A percentile compares a stretch with the other conserved stretches of the same genome.
These are phyloP conservation scores for Melanerpes aurifrons DNA, from an alignment of 2,113 vertebrate genomes.

Conservation along the genomic window DNA sequence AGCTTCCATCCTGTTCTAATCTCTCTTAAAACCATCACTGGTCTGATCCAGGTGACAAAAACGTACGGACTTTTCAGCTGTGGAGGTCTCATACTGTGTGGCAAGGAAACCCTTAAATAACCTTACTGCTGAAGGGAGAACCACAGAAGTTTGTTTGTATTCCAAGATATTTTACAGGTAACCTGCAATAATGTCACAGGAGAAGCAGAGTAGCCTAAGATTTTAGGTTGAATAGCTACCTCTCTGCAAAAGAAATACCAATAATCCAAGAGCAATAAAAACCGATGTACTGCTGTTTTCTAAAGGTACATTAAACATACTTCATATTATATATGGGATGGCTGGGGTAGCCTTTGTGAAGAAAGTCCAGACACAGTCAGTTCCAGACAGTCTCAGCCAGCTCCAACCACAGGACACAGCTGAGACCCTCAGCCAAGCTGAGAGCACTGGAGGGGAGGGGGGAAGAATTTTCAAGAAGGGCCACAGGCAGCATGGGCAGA, in stretches of 20 bases:
- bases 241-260: neutral
- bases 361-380: too few relatives aligned
- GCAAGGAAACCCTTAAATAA: neutral
- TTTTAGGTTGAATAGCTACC: too few relatives aligned
- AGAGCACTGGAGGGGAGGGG: too few relatives aligned
- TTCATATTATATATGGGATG: neutral
- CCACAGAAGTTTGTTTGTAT: neutral
- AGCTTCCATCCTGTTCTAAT: accelerated
- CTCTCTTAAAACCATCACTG: accelerated
- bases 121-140: neutral
- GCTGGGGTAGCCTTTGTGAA: neutral
- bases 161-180: neutral
- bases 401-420: too few relatives aligned
- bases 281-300: neutral
- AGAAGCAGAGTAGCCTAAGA: neutral
- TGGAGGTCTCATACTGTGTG: accelerated
- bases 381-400: neutral
- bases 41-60: neutral
- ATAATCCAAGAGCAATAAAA: neutral
- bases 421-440: too few relatives aligned
- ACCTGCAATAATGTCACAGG: accelerated
- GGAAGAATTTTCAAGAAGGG: too few relatives aligned
- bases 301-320: neutral
- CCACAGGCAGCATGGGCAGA: too few relatives aligned
- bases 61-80: accelerated